Base-by-base conservation (phyloP, 2,113 vertebrate species). In the Cebidichthys violaceus region DNA sequence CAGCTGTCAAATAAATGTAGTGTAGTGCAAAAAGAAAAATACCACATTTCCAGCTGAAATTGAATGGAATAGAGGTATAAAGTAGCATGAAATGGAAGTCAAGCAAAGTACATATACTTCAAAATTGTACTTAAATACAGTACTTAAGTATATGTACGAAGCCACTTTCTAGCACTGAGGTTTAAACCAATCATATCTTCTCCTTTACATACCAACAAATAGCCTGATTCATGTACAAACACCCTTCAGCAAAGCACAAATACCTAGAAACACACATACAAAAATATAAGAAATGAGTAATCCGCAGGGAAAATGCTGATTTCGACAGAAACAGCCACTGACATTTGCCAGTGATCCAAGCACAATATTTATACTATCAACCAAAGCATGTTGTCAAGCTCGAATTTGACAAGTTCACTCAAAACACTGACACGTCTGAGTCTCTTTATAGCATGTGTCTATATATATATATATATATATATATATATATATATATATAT, bases 311-410 rank as follows among this genome's bases (percentile, higher is more conserved):
- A 84, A 62, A n/a, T 1, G 43, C 41, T 62, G 18, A 15, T 22
- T 43, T 41, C 15, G 1, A 80, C 45, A 74, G 50, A 77, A 77
- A 73, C 72, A 61, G 18, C 33, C 59, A 5, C 39, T 75, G 82
- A 91, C 75, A 82, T 87, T 88, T 78, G 14, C 70, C 57, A 77
- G 67, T 31, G 67, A 86, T 81, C 55, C 41, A 54, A 73, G 52
- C 35, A 55, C 69, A 90, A 84, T 93, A 81, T 92, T 93, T 90
- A 72, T 79, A 90, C 82, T 82, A 78, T 92, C 86, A 90, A 91
- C 88, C 45, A n/a, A 39, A 76, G 60, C 50, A 6, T 83, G 89
- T 91, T 89, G 88, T 88, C 75, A 79, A 52, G 75, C 72, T 77
- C 1, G 20, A 52, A 65, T 43, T 54, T 39, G 9, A 31, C 33